These are phyloP conservation scores for Aptenodytes patagonicus DNA, from an alignment of 2,113 vertebrate species.

Conservation along the genomic window DNA sequence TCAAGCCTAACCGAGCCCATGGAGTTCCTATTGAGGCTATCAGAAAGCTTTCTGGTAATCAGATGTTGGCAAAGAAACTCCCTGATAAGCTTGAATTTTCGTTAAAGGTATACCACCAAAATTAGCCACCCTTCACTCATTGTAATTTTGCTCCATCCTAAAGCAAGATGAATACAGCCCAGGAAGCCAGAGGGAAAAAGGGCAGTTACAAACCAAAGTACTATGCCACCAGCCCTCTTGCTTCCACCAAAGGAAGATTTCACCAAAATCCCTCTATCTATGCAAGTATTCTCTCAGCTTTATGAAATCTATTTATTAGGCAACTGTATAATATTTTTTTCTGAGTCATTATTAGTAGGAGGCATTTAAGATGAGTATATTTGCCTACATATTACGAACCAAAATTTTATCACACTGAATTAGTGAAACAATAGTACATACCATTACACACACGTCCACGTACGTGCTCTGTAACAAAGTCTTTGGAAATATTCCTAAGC, in stretches of 20 bases:
- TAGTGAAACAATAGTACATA: background rate
- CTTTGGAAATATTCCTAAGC: background rate
- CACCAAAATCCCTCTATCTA: background rate
- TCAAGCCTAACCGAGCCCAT: background rate
- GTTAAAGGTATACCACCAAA: background rate
- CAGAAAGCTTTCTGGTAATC: background rate
- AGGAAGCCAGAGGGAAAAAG: background rate
- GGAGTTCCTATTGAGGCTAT: background rate
- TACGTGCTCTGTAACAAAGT: rapidly evolving
- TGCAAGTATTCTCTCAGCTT: background rate
- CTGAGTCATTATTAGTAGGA: background rate
- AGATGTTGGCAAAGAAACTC: background rate
- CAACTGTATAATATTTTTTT: background rate
- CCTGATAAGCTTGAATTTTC: background rate
- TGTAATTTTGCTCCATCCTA: background rate
- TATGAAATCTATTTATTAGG: background rate
- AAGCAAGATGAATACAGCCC: background rate
- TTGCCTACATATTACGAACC: background rate
- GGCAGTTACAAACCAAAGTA: background rate
- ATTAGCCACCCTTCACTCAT: background rate
- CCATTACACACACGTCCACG: rapidly evolving
- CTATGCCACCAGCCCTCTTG: background rate
- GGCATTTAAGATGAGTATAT: background rate
- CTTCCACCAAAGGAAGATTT: background rate
- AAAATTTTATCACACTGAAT: background rate